Evolutionary conservation across 1,140 invertebrate species (phyloP).

Genomic region (Aphis craccivora): DNA sequence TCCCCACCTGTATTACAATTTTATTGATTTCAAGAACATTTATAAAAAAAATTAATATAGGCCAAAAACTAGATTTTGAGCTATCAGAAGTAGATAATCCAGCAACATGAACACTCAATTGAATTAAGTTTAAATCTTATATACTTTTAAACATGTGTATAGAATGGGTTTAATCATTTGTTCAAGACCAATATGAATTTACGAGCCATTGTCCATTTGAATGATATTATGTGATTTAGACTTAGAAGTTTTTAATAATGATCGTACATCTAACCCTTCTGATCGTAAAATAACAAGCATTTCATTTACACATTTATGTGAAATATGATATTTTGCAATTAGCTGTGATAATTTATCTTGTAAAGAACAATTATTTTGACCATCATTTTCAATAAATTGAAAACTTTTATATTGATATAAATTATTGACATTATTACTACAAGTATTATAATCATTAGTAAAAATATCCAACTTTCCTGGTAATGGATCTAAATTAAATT

Average conservation of each 20-base stretch:
- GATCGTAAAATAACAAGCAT: background rate
- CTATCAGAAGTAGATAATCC: background rate
- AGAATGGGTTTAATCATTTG: background rate
- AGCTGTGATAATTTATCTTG: background rate
- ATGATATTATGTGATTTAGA: background rate
- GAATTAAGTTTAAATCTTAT: background rate
- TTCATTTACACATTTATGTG: background rate
- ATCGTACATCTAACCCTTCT: conserved; percentile 7
- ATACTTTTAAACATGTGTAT: no score
- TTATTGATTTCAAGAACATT: background rate
- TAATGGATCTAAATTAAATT: background rate
- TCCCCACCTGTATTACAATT: background rate
- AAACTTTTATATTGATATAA: background rate
- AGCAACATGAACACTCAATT: background rate
- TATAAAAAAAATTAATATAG: conserved; percentile 23
- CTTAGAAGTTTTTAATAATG: conserved; percentile 10
- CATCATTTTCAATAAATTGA: background rate
- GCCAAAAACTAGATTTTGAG: conserved; percentile 28
- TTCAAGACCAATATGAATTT: background rate
- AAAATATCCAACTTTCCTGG: background rate
- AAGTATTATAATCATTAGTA: background rate
- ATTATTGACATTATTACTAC: background rate
- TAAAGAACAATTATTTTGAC: background rate
- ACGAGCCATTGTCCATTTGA: background rate
- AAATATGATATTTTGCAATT: background rate